Evolutionary conservation across 92 coral and sea anemone genomes (phyloP), one percentile per base, ranked within the genome.

Genomic region (Parazoanthus atlanticus): DNA sequence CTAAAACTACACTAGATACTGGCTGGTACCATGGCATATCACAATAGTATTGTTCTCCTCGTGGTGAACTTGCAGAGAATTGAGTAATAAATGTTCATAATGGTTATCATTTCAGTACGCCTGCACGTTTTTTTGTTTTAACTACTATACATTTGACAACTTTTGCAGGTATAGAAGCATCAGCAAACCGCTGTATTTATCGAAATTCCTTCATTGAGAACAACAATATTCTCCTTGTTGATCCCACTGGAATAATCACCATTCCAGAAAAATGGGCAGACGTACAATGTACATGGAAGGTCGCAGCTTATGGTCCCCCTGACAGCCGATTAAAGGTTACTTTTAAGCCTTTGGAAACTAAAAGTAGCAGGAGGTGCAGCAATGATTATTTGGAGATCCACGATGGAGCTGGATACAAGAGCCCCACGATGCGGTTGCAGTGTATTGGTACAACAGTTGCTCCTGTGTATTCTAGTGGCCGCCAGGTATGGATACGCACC

Each of bases 371-470:
- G 78, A 71, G 87, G 33, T 84, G 87, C 46, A 71, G 41, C 65
- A 46, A 4, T 72, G 64, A 40, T 19, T 84, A 69, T 36, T 67
- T 84, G 77, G 87, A 84, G 65, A 84, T 84, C 67, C 87, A 70
- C 56, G 87, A 84, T 84, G 87, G 87, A 19, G 78, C 65, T 28
- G 65, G 87, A 43, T 84, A 84, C 65, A 30, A 69, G 25, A 84
- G 77, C 5, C 87, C 87, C 25, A 29, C 77, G 40, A 19, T 36
- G 61, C 23, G 46, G 29, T 33, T 84, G 30, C 52, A n/a, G 25
- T 84, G 87, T 69, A 29, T 43, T 69, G 78, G 87, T 43, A 25
- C 78, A 84, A 70, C 67, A 17, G 40, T 84, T 30, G 77, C 78
- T 13, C 78, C 87, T 46, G 56, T 70, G 65, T 41, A 84, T 30